A percentile compares a stretch with the other conserved stretches of the same genome.
Conservation (phyloP, 2,888 invertebrate genomes). For the Mechanitis mazaeus region DNA sequence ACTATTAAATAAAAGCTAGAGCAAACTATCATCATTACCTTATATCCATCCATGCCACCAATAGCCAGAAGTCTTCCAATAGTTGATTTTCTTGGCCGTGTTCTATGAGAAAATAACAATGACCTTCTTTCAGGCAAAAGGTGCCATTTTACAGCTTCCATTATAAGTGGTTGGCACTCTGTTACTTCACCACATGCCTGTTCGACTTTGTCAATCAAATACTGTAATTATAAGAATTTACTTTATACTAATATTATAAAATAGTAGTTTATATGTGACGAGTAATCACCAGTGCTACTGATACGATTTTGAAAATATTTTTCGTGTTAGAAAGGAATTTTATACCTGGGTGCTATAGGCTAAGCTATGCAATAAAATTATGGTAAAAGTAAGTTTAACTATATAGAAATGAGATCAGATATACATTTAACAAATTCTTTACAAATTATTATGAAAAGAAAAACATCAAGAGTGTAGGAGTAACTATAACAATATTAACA, state of each 20-base stretch:
- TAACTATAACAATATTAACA: not conserved
- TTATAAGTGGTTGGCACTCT: conserved; percentile 89
- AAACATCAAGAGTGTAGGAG: too few species aligned
- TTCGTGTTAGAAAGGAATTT: too few species aligned
- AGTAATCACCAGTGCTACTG: too few species aligned
- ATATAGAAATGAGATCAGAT: too few species aligned
- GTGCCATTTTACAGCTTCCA: conserved; percentile 97
- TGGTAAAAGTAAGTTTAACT: too few species aligned
- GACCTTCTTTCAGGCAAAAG: conserved; percentile 89
- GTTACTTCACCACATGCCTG: conserved; percentile 78
- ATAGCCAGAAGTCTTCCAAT: conserved; percentile 91
- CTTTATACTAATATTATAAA: too few species aligned
- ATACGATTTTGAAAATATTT: too few species aligned
- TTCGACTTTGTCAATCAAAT: conserved; percentile 93
- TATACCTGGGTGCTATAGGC: too few species aligned
- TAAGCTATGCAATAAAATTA: too few species aligned
- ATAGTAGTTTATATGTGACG: too few species aligned
- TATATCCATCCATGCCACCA: conserved; percentile 95
- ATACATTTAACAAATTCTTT: too few species aligned
- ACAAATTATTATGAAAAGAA: too few species aligned
- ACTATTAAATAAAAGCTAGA: not conserved
- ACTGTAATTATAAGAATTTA: conserved; percentile 66
- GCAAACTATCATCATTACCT: conserved; percentile 59
- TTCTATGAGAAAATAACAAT: conserved; percentile 85
- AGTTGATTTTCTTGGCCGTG: conserved; percentile 93